Conservation (phyloP, 2,113 vertebrate genomes). For the Bubo scandiacus region DNA sequence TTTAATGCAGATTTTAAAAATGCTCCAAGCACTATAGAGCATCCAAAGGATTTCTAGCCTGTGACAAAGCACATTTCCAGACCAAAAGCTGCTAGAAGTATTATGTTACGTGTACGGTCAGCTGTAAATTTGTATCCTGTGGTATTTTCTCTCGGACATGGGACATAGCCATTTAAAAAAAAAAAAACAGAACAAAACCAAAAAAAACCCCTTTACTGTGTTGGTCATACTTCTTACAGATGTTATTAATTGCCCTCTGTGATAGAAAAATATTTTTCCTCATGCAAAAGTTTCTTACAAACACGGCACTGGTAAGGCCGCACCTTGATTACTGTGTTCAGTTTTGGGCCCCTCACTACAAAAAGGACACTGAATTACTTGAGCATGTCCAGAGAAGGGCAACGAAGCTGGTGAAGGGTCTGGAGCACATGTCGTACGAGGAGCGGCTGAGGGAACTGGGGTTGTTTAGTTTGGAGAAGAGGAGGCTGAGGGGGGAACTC, state of each 20-base stretch:
- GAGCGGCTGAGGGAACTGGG: no score
- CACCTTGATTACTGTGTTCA: no score
- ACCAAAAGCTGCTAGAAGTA: background rate
- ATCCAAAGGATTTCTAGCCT: background rate
- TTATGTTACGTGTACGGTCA: background rate
- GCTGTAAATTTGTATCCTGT: background rate
- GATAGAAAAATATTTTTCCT: conserved; percentile 16
- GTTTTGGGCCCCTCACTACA: no score
- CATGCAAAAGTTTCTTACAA: background rate
- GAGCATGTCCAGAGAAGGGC: no score
- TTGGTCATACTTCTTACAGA: background rate
- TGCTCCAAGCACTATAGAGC: background rate
- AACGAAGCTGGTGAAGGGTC: no score
- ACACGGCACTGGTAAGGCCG: background rate
- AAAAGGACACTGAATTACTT: no score
- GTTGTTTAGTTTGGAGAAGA: no score
- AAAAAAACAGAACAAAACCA: background rate
- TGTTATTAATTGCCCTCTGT: background rate
- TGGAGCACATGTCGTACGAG: no score
- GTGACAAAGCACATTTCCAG: background rate
- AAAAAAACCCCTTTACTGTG: background rate
- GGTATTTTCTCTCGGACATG: background rate
- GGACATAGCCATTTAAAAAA: background rate
- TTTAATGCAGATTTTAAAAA: background rate
- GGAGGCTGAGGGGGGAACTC: no score